These are phyloP conservation scores for Cosmia pyralina DNA, from an alignment of 2,888 invertebrate genomes.

Conservation along the genomic window DNA sequence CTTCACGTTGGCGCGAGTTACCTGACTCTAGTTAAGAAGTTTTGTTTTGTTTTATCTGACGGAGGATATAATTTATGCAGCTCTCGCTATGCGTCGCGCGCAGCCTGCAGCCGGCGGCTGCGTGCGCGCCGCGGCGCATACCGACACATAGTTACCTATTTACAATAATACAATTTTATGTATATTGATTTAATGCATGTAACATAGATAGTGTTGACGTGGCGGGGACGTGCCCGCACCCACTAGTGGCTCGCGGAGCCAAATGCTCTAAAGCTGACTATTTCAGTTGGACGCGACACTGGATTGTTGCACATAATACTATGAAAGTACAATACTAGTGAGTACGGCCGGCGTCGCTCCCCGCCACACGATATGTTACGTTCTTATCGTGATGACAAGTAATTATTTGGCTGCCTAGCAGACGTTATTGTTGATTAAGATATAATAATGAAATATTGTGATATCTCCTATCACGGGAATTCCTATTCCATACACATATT, in stretches of 20 bases:
- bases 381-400: slow-evolving; percentile 77
- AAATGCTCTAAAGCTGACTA: background rate
- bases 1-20: slow-evolving; percentile 76
- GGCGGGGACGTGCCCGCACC: slow-evolving; percentile 27
- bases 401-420: slow-evolving; percentile 77
- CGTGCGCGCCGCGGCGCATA: slow-evolving; percentile 67
- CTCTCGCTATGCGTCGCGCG: slow-evolving; percentile 75
- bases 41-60: slow-evolving; percentile 77
- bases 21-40: slow-evolving; percentile 80
- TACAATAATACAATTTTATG: slow-evolving; percentile 80
- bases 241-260: background rate
- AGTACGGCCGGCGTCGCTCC: slow-evolving; percentile 28
- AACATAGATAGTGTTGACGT: slow-evolving; percentile 78
- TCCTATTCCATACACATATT: slow-evolving; percentile 88
- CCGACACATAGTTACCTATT: slow-evolving; percentile 82
- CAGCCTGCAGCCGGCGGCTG: slow-evolving; percentile 51
- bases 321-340: slow-evolving; percentile 39
- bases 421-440: slow-evolving; percentile 76
- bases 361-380: slow-evolving; percentile 71
- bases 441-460: slow-evolving; percentile 84
- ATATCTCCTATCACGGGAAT: slow-evolving; percentile 86
- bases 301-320: slow-evolving; percentile 25
- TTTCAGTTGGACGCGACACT: background rate
- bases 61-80: slow-evolving; percentile 77
- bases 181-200: slow-evolving; percentile 82